These are phyloP conservation scores for Centruroides vittatus DNA, from an alignment of 1,140 invertebrate genomes.

Conservation along the genomic window DNA sequence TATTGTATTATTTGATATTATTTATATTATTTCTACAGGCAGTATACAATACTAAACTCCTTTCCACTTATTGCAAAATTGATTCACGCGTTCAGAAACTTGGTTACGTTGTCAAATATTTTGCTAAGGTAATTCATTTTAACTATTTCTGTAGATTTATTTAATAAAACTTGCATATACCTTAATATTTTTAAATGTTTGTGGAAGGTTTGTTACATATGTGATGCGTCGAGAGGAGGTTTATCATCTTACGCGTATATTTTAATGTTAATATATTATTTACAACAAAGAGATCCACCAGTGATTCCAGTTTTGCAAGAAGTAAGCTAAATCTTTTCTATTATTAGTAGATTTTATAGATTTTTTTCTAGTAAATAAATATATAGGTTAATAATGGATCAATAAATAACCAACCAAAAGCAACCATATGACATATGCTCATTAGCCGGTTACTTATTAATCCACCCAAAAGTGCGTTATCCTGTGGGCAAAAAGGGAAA, in stretches of 20 bases:
- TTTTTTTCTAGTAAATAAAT: no score
- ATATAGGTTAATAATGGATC: no score
- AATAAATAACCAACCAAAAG: no score
- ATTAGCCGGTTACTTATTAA: no score
- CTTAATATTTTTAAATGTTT: not conserved
- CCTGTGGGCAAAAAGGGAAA: no score
- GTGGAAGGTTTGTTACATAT: constrained; percentile 38
- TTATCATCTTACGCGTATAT: constrained; percentile 48
- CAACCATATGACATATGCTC: no score
- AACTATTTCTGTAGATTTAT: not conserved
- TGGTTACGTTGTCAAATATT: constrained; percentile 40
- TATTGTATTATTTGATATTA: not conserved
- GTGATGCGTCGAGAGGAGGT: constrained; percentile 45
- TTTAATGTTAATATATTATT: constrained; percentile 43
- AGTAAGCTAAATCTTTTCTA: no score
- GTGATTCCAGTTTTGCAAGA: constrained; percentile 47
- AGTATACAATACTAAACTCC: constrained; percentile 37
- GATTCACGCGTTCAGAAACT: constrained; percentile 35
- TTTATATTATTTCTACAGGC: constrained; percentile 24
- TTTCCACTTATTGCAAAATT: constrained; percentile 35
- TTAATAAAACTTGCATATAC: not conserved
- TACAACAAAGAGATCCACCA: constrained; percentile 41
- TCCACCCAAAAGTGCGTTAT: no score
- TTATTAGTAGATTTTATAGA: no score
- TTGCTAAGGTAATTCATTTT: constrained; percentile 33